Percentiles rank a stretch among this genome's conserved stretches.
phyloP scores from a whole-genome alignment of 1,140 invertebrate genomes.

The Drosophila burlai region DNA sequence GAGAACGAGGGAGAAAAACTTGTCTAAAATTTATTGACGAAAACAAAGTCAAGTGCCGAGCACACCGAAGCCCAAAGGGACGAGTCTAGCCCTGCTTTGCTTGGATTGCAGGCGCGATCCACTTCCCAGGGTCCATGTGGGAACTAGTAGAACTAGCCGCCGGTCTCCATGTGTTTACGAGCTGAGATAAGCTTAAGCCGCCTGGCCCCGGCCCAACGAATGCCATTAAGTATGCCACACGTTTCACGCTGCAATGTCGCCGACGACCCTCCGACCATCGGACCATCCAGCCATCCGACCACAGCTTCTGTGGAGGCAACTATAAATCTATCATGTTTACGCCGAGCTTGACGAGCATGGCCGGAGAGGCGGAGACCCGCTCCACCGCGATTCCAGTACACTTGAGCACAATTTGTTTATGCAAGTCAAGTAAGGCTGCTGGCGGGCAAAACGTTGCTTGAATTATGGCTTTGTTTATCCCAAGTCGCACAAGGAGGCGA shows the following conservation, averaged over 20 bases:
- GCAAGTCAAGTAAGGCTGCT: slow-evolving; percentile 67
- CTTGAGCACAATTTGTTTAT: slow-evolving; percentile 79
- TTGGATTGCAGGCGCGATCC: slow-evolving; percentile 58
- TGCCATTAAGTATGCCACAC: slow-evolving; percentile 71
- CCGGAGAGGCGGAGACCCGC: slow-evolving; percentile 10
- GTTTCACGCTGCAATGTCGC: slow-evolving; percentile 68
- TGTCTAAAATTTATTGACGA: slow-evolving; percentile 76
- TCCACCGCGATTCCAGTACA: slow-evolving; percentile 28
- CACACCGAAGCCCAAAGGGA: slow-evolving; percentile 25
- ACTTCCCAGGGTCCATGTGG: slow-evolving; percentile 38
- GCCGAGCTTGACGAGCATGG: slow-evolving; percentile 70
- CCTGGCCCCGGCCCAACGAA: slow-evolving; percentile 27
- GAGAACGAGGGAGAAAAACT: slow-evolving; percentile 30
- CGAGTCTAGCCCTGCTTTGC: slow-evolving; percentile 15
- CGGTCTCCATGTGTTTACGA: slow-evolving; percentile 69
- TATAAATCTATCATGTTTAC: slow-evolving; percentile 82
- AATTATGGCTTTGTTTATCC: slow-evolving; percentile 83
- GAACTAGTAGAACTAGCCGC: slow-evolving; percentile 26
- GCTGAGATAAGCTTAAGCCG: slow-evolving; percentile 70
- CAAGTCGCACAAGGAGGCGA: slow-evolving; percentile 63
- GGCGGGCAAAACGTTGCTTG: slow-evolving; percentile 73
- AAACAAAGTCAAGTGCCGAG: slow-evolving; percentile 76
- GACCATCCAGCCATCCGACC: slow-evolving; percentile 19
- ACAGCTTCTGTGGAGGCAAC: slow-evolving; percentile 66
- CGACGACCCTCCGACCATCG: slow-evolving; percentile 12